Evolutionary conservation across 1,140 invertebrate genomes (phyloP).

Genomic region (Procambarus virginalis): DNA sequence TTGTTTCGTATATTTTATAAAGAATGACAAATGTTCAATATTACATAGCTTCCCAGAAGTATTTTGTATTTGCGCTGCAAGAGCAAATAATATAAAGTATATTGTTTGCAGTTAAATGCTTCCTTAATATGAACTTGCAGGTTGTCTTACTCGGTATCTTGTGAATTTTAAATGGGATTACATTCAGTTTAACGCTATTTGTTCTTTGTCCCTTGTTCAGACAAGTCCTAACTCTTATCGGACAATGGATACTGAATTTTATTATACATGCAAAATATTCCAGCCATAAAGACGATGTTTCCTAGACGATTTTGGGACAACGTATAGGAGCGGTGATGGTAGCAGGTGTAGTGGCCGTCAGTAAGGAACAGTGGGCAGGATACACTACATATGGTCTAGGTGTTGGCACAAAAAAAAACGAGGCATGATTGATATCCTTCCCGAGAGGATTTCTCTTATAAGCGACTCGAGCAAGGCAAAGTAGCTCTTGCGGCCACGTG

Average conservation of each 20-base stretch:
- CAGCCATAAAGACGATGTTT: background rate
- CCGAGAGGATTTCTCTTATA: constrained; percentile 52
- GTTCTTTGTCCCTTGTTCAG: background rate
- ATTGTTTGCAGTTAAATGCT: too few species aligned
- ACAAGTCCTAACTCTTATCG: background rate
- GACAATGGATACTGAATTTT: background rate
- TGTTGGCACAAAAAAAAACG: constrained; percentile 35
- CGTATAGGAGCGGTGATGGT: background rate
- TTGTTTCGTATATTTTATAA: too few species aligned
- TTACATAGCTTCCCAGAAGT: too few species aligned
- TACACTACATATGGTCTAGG: constrained; percentile 23
- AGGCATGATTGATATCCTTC: constrained; percentile 53
- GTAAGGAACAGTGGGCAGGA: background rate
- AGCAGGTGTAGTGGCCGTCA: background rate
- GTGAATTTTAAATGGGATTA: too few species aligned
- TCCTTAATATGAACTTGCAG: too few species aligned
- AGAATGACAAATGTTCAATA: too few species aligned
- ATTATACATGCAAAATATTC: background rate
- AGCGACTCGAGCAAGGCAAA: constrained; percentile 24
- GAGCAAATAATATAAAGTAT: too few species aligned
- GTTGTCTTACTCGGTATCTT: too few species aligned
- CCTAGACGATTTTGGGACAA: background rate
- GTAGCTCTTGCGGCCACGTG: constrained; percentile 15
- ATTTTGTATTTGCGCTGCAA: too few species aligned
- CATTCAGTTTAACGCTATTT: background rate